phyloP scores from a whole-genome alignment of 2,888 invertebrate genomes.

The Macrosoma leucophasiata region DNA sequence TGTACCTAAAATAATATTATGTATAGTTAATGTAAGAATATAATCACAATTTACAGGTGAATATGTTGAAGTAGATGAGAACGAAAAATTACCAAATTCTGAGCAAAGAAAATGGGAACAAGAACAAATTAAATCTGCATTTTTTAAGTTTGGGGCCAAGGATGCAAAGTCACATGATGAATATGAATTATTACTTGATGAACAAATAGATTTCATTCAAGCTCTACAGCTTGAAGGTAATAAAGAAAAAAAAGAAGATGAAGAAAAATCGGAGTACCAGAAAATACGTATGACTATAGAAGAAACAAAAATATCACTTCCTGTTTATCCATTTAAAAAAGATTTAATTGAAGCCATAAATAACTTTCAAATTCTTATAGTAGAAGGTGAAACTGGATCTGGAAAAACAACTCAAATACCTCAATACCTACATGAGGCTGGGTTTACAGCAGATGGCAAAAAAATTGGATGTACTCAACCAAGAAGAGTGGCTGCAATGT shows the following conservation, averaged over 20 bases:
- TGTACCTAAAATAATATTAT: slow-evolving; percentile 1
- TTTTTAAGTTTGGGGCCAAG: slow-evolving; percentile 94
- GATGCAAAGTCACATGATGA: slow-evolving; percentile 85
- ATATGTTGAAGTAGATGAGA: slow-evolving; percentile 90
- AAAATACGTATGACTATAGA: slow-evolving; percentile 87
- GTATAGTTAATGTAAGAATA: slow-evolving; percentile 3
- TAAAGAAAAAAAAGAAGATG: slow-evolving; percentile 72
- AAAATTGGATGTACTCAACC: slow-evolving; percentile 99
- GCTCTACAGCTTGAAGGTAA: slow-evolving; percentile 87
- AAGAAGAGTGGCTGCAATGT: slow-evolving; percentile 98
- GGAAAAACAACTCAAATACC: slow-evolving; percentile 99
- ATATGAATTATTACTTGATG: slow-evolving; percentile 95
- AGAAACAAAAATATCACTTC: slow-evolving; percentile 94
- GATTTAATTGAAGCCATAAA: slow-evolving; percentile 93
- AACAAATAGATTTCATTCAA: slow-evolving; percentile 98
- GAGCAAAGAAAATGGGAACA: slow-evolving; percentile 98
- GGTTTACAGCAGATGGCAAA: slow-evolving; percentile 87
- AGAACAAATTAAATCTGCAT: slow-evolving; percentile 94
- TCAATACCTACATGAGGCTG: slow-evolving; percentile 97
- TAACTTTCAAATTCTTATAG: slow-evolving; percentile 92
- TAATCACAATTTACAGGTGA: slow-evolving; percentile 62
- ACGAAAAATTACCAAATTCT: slow-evolving; percentile 87
- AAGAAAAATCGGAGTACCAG: slow-evolving; percentile 78
- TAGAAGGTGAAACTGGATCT: slow-evolving; percentile 99
- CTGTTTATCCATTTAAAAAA: slow-evolving; percentile 94